Conservation (phyloP, 2,888 invertebrate genomes). For the Ophion ellenae region DNA sequence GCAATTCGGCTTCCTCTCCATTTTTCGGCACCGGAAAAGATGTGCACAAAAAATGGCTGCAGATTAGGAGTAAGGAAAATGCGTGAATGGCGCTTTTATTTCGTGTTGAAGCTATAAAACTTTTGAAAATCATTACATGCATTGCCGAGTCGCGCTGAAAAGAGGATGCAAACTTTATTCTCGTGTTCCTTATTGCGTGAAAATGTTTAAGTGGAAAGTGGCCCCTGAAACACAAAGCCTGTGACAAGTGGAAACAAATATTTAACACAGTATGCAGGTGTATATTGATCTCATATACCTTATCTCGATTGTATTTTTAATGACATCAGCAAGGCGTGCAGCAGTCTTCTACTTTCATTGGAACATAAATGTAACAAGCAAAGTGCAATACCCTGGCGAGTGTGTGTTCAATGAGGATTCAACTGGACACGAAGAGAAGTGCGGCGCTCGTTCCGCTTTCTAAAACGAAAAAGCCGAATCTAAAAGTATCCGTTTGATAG, state of each 20-base stretch:
- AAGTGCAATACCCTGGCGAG: not conserved
- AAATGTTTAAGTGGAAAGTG: too few species aligned
- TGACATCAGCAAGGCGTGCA: not conserved
- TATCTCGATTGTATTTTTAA: not conserved
- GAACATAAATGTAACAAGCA: not conserved
- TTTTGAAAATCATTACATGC: too few species aligned
- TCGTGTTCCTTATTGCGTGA: too few species aligned
- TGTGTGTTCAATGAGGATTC: not conserved
- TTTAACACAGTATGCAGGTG: not conserved
- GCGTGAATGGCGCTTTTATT: too few species aligned
- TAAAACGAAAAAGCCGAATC: conserved; percentile 44
- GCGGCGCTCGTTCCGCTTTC: conserved; percentile 52
- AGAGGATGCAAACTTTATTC: too few species aligned
- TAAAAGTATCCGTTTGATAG: not conserved
- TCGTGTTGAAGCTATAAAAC: too few species aligned
- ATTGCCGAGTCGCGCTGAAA: too few species aligned
- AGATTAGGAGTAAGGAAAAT: too few species aligned
- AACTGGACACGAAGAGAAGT: not conserved
- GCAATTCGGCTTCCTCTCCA: too few species aligned
- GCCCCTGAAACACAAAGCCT: too few species aligned
- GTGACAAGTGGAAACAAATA: not conserved
- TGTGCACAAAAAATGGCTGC: too few species aligned
- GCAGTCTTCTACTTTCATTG: not conserved
- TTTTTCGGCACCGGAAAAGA: too few species aligned
- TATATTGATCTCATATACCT: not conserved